Evolutionary conservation across 2,888 invertebrate genomes (phyloP), one percentile per base, ranked within the genome.

Genomic region (Trachelus tabidus): DNA sequence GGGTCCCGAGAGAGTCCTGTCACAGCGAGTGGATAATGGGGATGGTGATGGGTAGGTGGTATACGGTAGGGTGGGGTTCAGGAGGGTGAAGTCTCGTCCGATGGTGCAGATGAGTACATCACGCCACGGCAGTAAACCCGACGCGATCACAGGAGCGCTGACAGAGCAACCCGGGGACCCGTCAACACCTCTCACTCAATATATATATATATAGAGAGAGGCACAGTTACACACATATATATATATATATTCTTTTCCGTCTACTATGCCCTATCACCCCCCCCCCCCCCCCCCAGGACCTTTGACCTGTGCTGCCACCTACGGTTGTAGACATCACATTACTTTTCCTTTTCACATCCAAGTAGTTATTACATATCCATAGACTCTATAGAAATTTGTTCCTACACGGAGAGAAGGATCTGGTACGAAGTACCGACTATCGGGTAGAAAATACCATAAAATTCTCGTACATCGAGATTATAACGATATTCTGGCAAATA

Each of bases 21-120:
- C 90, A 90, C 89, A 87, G 86, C 89, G 85, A 90, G 89, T 90
- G 88, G 90, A 90, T 91, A 90, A 91, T 90, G 89, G 90, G 89
- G 86, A 88, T 85, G 88, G 88, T 87, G 89, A 90, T 89, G 88
- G 90, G 86, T 84, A 83, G 85, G 79, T 78, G 84, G 83, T 83
- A 83, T 83, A 85, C 83, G 84, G 83, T 79, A 81, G 77, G 83
- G 82, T 86, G 85, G 85, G 81, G 85, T 83, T 85, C 83, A 23
- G 15, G 56, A 56, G 56, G 56, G 56, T 56, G 56, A 56, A 56
- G 56, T 56, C 56, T 56, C 23, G 84, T 82, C 80, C 85, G 83
- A 85, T 79, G 83, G 85, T 85, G 85, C 84, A 87, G 88, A 88
- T 87, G 90, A 90, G 90, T 89, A 89, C 88, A 90, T 91, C 91